A percentile compares a stretch with the other conserved stretches of the same genome.
phyloP scores from a whole-genome alignment of 1,140 invertebrate species.

The Yoshiicerus persimilis region DNA sequence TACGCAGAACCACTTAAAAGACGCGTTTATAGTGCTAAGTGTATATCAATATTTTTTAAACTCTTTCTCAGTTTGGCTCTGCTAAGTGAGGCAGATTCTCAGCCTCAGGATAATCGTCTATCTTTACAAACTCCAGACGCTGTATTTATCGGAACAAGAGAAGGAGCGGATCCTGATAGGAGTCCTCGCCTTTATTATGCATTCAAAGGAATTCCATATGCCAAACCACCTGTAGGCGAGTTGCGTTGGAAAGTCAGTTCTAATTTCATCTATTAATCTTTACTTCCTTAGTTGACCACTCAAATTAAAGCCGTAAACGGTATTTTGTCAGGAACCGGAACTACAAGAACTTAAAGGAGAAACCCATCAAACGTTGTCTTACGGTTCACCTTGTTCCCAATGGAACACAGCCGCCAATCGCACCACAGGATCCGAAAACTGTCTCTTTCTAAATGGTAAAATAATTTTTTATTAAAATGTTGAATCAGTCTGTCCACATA shows the following conservation, averaged over 20 bases:
- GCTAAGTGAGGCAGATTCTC: neutral
- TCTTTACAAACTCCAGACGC: slow-evolving; percentile 9
- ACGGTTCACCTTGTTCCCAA: slow-evolving; percentile 29
- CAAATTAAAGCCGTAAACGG: neutral
- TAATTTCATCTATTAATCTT: neutral
- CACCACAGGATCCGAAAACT: slow-evolving; percentile 30
- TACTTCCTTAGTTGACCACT: neutral
- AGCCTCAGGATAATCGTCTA: neutral
- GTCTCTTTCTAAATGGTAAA: slow-evolving; percentile 33
- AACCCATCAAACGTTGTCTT: slow-evolving; percentile 10
- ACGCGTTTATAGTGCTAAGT: neutral
- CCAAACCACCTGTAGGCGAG: slow-evolving; percentile 13
- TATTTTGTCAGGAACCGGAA: slow-evolving; percentile 27
- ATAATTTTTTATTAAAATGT: neutral
- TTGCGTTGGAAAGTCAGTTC: slow-evolving; percentile 20
- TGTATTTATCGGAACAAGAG: slow-evolving; percentile 22
- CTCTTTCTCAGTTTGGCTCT: neutral
- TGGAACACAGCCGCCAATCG: neutral
- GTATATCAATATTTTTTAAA: neutral
- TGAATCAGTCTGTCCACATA: too few relatives aligned
- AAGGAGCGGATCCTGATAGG: slow-evolving; percentile 10
- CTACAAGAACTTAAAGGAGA: slow-evolving; percentile 1
- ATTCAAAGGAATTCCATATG: slow-evolving; percentile 40
- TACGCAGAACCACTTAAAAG: neutral
- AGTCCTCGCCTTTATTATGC: slow-evolving; percentile 3